These are phyloP conservation scores for Diabrotica undecimpunctata DNA, from an alignment of 1,140 invertebrate genomes.

Conservation along the genomic window DNA sequence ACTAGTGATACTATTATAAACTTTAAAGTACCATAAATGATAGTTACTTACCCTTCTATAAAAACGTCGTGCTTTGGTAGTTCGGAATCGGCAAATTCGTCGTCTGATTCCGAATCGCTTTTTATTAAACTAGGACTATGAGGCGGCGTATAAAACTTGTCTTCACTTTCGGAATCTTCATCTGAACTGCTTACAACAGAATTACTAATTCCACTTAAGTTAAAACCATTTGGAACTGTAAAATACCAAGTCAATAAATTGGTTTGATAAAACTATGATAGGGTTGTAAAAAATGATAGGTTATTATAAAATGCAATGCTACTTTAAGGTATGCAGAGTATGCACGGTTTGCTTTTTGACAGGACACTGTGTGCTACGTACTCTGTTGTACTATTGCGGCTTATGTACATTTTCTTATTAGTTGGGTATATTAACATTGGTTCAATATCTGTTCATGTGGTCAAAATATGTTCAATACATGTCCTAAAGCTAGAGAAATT, in stretches of 20 bases:
- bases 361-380: too few species aligned
- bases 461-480: too few species aligned
- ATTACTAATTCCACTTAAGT: constrained; percentile 16
- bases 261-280: too few species aligned
- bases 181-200: constrained; percentile 18
- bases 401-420: too few species aligned
- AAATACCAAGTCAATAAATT: background rate
- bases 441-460: too few species aligned
- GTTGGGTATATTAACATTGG: too few species aligned
- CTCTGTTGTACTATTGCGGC: too few species aligned
- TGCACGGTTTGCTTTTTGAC: too few species aligned
- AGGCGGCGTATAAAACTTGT: constrained; percentile 54
- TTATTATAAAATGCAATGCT: too few species aligned
- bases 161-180: constrained; percentile 34
- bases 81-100: constrained; percentile 49
- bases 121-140: constrained; percentile 44
- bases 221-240: constrained; percentile 3
- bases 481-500: too few species aligned
- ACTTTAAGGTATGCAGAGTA: too few species aligned
- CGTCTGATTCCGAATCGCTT: constrained; percentile 41
- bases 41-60: constrained; percentile 49
- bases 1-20: background rate
- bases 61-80: constrained; percentile 52
- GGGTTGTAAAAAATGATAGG: too few species aligned
- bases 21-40: background rate